These are phyloP conservation scores for Stichodactyla mertensii DNA, from an alignment of 64 coral and sea anemone genomes.

Conservation along the genomic window DNA sequence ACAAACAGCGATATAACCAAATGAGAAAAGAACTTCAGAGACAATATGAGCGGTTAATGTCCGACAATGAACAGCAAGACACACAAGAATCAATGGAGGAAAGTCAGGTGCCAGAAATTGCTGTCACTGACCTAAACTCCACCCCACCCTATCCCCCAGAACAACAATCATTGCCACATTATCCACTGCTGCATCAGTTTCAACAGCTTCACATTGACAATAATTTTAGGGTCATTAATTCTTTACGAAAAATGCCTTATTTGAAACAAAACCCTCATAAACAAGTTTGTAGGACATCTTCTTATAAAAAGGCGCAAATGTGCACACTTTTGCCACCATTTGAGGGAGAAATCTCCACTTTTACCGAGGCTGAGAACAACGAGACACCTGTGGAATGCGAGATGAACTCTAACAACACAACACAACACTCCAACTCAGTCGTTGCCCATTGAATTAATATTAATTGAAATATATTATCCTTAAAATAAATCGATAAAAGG, in stretches of 20 bases:
- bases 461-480: neutral
- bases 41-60: slow-evolving; percentile 90
- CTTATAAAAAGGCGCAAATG: slow-evolving; percentile 88
- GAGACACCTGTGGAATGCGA: neutral
- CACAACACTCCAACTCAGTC: slow-evolving; percentile 15
- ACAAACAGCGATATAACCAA: slow-evolving; percentile 85
- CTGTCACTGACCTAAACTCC: neutral
- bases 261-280: slow-evolving; percentile 82
- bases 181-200: slow-evolving; percentile 70
- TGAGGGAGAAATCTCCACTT: slow-evolving; percentile 41
- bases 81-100: slow-evolving; percentile 41
- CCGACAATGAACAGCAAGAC: slow-evolving; percentile 64
- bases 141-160: slow-evolving; percentile 14
- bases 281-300: slow-evolving; percentile 87
- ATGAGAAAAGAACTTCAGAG: slow-evolving; percentile 89
- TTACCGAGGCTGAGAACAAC: neutral
- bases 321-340: slow-evolving; percentile 75
- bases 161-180: slow-evolving; percentile 38
- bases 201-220: slow-evolving; percentile 89
- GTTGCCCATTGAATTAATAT: neutral
- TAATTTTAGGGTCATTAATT: slow-evolving; percentile 45
- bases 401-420: neutral
- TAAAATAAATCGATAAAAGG: too few species aligned
- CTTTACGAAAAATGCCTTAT: slow-evolving; percentile 48
- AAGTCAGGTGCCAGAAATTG: neutral